Evolutionary conservation across 2,888 invertebrate genomes (phyloP).

Genomic region (Cheilosia impressa): DNA sequence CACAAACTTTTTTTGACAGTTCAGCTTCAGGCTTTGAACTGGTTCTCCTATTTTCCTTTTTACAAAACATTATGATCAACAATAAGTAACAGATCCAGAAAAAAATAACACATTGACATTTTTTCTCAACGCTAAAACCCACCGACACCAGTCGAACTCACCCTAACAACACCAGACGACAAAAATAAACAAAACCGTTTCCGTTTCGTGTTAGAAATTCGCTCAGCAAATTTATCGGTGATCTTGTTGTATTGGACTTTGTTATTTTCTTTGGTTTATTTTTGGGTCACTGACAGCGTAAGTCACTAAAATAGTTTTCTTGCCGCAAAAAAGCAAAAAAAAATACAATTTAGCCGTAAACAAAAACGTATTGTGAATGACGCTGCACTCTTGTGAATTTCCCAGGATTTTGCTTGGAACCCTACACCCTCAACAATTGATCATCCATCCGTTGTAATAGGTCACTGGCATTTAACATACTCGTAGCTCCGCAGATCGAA

Average conservation of each 20-base stretch:
- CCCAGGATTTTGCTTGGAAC: conserved; percentile 63
- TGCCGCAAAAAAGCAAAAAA: not conserved
- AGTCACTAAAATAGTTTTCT: conserved; percentile 34
- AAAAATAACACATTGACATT: too few relatives aligned
- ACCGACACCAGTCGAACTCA: not conserved
- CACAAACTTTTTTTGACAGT: too few relatives aligned
- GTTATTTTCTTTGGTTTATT: conserved; percentile 48
- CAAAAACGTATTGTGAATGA: conserved; percentile 30
- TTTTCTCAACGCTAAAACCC: not conserved
- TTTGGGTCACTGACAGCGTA: conserved; percentile 33
- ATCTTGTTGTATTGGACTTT: conserved; percentile 61
- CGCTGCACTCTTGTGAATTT: conserved; percentile 30
- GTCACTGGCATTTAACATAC: conserved; percentile 72
- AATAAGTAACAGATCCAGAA: too few relatives aligned
- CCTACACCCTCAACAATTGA: conserved; percentile 46
- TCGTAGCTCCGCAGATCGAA: conserved; percentile 63
- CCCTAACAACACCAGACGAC: conserved; percentile 22
- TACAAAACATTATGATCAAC: too few relatives aligned
- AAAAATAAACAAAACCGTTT: conserved; percentile 29
- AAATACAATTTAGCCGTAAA: not conserved
- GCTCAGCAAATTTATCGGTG: conserved; percentile 54
- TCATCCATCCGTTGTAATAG: conserved; percentile 51
- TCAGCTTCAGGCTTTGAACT: too few relatives aligned
- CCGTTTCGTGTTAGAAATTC: conserved; percentile 10
- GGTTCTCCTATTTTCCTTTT: too few relatives aligned